A percentile compares a stretch with the other conserved stretches of the same genome.
Conservation (phyloP, 2,888 invertebrate species). For the Drosophila colorata region DNA sequence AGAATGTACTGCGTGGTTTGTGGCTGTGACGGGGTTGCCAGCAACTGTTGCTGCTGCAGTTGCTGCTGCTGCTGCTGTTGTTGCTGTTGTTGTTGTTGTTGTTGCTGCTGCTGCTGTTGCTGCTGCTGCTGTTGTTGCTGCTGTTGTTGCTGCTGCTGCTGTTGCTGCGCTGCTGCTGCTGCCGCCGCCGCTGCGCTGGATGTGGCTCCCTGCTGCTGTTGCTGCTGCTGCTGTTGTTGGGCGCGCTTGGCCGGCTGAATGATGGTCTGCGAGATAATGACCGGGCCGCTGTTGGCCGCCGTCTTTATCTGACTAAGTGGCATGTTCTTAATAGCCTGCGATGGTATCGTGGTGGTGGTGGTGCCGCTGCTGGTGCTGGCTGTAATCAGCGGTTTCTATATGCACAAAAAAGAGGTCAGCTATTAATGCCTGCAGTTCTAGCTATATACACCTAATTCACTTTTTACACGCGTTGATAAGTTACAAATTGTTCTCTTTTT, state of each 20-base stretch:
- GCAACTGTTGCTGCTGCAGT: slow-evolving; percentile 56
- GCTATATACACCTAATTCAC: no score
- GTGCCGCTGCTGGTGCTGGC: slow-evolving; percentile 53
- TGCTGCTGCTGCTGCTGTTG: slow-evolving; percentile 66
- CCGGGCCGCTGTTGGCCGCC: slow-evolving; percentile 83
- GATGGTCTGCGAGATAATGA: slow-evolving; percentile 85
- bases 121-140: slow-evolving; percentile 48
- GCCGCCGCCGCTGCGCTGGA: slow-evolving; percentile 54
- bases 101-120: slow-evolving; percentile 44
- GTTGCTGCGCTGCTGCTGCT: slow-evolving; percentile 27
- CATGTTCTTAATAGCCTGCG: slow-evolving; percentile 84
- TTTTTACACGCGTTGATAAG: no score
- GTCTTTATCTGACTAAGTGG: slow-evolving; percentile 82
- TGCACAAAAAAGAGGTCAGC: not conserved
- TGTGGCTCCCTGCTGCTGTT: slow-evolving; percentile 47
- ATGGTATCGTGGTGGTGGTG: slow-evolving; percentile 75
- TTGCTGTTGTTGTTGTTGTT: slow-evolving; percentile 47
- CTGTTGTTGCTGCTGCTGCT: slow-evolving; percentile 42
- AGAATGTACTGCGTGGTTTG: slow-evolving; percentile 82
- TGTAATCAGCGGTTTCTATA: slow-evolving; percentile 73
- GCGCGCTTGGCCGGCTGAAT: slow-evolving; percentile 84
- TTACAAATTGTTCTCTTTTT: no score
- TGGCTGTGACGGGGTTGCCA: slow-evolving; percentile 38
- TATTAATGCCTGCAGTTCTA: not conserved
- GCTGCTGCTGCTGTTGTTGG: slow-evolving; percentile 63